These are phyloP conservation scores for Drosophila pseudoobscura DNA, from an alignment of 1,140 invertebrate genomes.

Conservation along the genomic window DNA sequence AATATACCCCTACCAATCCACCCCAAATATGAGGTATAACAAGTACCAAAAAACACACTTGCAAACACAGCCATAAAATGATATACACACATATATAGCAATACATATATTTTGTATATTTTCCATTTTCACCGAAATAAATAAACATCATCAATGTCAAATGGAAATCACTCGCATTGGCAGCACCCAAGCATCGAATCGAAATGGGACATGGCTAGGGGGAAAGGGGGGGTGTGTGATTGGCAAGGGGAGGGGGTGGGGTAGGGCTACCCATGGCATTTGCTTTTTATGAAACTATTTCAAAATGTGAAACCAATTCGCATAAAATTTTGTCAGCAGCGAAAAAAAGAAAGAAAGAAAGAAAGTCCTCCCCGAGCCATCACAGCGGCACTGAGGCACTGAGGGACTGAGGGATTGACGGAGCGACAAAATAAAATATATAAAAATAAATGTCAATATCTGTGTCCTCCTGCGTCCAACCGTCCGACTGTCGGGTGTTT, in stretches of 20 bases:
- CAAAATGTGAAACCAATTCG: conserved; percentile 79
- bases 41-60: conserved; percentile 29
- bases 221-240: not conserved
- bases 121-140: conserved; percentile 80
- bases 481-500: conserved; percentile 51
- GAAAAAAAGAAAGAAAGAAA: conserved; percentile 75
- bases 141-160: conserved; percentile 82
- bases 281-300: conserved; percentile 81
- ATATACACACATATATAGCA: not conserved
- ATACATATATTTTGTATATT: conserved; percentile 56
- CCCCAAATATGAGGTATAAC: too few relatives aligned
- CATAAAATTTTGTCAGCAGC: conserved; percentile 77
- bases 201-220: conserved; percentile 28
- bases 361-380: conserved; percentile 42
- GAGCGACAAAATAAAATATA: conserved; percentile 51
- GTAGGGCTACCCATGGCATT: conserved; percentile 38
- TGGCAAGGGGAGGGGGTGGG: not conserved
- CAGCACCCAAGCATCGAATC: conserved; percentile 33
- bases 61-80: conserved; percentile 12
- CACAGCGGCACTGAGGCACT: not conserved
- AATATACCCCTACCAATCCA: too few relatives aligned
- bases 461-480: conserved; percentile 20
- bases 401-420: not conserved
- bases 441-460: conserved; percentile 72
- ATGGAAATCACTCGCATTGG: conserved; percentile 72